These are phyloP conservation scores for Eulemur coronatus DNA, from an alignment of 2,797 vertebrate species.

Conservation along the genomic window DNA sequence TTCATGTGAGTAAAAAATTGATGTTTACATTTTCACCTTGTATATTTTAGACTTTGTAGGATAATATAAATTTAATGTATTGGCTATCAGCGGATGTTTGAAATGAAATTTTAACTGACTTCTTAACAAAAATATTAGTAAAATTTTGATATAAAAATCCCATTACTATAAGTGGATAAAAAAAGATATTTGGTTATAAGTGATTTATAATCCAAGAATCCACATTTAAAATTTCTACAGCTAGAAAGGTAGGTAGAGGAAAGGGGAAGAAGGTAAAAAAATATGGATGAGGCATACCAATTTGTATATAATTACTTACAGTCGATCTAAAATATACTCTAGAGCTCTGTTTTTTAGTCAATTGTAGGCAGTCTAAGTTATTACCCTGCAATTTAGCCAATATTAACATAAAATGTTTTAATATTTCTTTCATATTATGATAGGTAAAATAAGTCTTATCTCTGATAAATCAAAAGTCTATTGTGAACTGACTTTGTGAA, in stretches of 20 bases:
- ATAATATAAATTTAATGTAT: slow-evolving; percentile 21
- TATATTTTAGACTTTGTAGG: neutral
- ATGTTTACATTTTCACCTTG: neutral
- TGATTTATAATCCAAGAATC: neutral
- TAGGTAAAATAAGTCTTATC: neutral
- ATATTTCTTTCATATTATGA: neutral
- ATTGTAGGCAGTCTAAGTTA: slow-evolving; percentile 6
- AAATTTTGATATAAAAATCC: slow-evolving; percentile 19
- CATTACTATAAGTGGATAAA: neutral
- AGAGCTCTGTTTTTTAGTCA: neutral
- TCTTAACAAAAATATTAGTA: neutral
- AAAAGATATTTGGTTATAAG: slow-evolving; percentile 30
- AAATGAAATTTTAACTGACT: slow-evolving; percentile 45
- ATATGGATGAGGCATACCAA: neutral
- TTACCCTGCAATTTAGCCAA: neutral
- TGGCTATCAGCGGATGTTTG: neutral
- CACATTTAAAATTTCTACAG: neutral
- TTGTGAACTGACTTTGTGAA: neutral
- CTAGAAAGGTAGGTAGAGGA: neutral
- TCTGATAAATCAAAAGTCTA: neutral
- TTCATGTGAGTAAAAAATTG: slow-evolving; percentile 11
- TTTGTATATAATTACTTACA: slow-evolving; percentile 15
- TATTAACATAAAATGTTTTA: neutral
- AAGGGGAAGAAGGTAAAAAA: neutral
- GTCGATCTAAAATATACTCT: neutral